Percentiles rank a stretch among this genome's conserved stretches.
These are phyloP conservation scores for Callocephalon fimbriatum DNA, from an alignment of 2,113 vertebrate genomes.

Conservation along the genomic window DNA sequence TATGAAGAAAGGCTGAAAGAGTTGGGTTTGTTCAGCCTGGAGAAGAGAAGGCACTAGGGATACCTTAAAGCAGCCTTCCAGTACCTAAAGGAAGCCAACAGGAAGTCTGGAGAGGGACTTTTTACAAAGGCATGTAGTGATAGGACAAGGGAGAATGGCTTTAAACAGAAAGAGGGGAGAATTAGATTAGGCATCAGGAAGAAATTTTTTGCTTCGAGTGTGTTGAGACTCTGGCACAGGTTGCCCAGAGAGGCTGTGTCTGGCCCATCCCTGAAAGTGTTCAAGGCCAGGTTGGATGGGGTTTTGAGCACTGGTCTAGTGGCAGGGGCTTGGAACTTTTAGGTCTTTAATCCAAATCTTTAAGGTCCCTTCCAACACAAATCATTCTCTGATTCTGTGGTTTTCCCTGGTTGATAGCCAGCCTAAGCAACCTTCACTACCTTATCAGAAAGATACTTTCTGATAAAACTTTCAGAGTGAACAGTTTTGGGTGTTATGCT, in stretches of 20 bases:
- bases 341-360: background rate
- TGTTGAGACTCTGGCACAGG: background rate
- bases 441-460: too few relatives aligned
- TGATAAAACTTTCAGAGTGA: background rate
- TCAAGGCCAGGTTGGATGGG: background rate
- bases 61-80: background rate
- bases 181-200: background rate
- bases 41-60: background rate
- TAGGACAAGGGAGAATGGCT: background rate
- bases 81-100: background rate
- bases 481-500: background rate
- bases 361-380: background rate
- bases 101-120: background rate
- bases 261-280: background rate
- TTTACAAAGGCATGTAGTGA: background rate
- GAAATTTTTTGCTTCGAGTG: background rate
- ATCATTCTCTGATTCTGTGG: background rate
- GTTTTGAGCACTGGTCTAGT: background rate
- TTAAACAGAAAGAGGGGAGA: background rate
- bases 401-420: background rate
- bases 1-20: background rate
- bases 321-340: background rate
- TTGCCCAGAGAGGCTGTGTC: background rate
- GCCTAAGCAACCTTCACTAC: background rate
- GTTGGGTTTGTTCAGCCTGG: background rate